Evolutionary conservation across 2,113 vertebrate genomes (phyloP).

Genomic region (Ctenodactylus gundi): DNA sequence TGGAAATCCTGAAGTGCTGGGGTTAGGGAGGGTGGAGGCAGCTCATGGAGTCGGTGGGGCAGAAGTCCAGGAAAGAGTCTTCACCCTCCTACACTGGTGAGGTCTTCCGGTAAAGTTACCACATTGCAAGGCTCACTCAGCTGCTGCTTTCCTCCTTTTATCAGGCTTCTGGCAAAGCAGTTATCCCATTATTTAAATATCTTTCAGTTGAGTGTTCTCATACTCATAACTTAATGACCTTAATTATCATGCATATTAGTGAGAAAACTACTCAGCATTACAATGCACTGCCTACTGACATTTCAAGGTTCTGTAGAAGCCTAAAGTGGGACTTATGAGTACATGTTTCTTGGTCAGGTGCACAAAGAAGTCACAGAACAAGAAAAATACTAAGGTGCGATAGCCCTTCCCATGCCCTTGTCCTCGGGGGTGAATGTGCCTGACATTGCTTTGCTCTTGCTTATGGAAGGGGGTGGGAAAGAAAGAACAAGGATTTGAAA

Average conservation of each 20-base stretch:
- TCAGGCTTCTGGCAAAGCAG: slow-evolving; percentile 2
- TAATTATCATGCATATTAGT: slow-evolving; percentile 48
- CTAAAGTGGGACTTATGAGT: neutral
- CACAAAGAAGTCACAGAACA: neutral
- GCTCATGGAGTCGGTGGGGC: neutral
- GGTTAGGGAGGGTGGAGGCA: too few relatives aligned
- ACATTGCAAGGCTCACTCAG: neutral
- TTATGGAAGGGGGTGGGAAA: neutral
- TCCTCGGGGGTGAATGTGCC: neutral
- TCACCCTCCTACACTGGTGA: neutral
- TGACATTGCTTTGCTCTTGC: neutral
- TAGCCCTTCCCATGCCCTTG: neutral
- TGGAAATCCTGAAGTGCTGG: neutral
- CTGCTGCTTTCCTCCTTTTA: neutral
- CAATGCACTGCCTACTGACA: neutral
- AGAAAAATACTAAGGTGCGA: neutral
- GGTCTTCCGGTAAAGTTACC: neutral
- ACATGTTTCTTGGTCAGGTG: neutral
- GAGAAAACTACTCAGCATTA: neutral
- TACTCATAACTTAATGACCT: slow-evolving; percentile 60
- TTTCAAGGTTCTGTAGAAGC: neutral
- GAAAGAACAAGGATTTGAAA: neutral
- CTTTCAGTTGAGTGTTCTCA: slow-evolving; percentile 43
- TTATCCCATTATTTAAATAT: slow-evolving; percentile 58
- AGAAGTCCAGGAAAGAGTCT: neutral